Evolutionary conservation across 1,140 invertebrate species (phyloP).

Genomic region (Saccostrea echinata): DNA sequence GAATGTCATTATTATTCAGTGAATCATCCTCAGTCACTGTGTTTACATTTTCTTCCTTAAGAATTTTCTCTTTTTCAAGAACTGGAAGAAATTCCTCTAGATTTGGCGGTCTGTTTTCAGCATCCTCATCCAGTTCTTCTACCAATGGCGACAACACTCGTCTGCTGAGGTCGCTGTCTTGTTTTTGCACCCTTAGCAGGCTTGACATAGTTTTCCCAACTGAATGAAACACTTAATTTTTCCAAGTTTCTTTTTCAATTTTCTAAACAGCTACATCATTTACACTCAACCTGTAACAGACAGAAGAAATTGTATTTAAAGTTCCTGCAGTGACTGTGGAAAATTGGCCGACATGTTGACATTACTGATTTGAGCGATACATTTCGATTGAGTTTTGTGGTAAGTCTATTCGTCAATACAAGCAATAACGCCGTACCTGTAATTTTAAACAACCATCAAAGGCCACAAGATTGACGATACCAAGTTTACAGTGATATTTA

Average conservation of each 20-base stretch:
- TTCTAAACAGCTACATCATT: background rate
- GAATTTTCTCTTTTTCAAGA: slow-evolving; percentile 39
- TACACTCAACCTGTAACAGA: background rate
- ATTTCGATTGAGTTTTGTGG: background rate
- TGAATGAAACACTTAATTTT: background rate
- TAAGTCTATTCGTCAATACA: slow-evolving; percentile 19
- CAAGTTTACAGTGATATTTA: slow-evolving; percentile 17
- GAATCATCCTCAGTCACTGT: background rate
- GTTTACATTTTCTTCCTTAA: slow-evolving; percentile 43
- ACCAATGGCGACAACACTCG: slow-evolving; percentile 59
- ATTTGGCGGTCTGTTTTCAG: slow-evolving; percentile 41
- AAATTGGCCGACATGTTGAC: slow-evolving; percentile 21
- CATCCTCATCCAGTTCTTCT: slow-evolving; percentile 61
- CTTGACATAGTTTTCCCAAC: slow-evolving; percentile 14
- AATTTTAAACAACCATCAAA: slow-evolving; percentile 26
- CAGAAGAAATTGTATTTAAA: background rate
- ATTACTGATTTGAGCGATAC: slow-evolving; percentile 8
- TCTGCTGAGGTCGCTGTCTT: slow-evolving; percentile 27
- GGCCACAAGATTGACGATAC: background rate
- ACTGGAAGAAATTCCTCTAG: slow-evolving; percentile 56
- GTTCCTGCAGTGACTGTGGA: background rate
- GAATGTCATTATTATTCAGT: slow-evolving; percentile 45
- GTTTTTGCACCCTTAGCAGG: slow-evolving; percentile 6
- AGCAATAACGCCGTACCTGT: background rate
- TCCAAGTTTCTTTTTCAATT: background rate